Base-by-base conservation (phyloP, 2,113 vertebrate genomes). In the Peromyscus leucopus region DNA sequence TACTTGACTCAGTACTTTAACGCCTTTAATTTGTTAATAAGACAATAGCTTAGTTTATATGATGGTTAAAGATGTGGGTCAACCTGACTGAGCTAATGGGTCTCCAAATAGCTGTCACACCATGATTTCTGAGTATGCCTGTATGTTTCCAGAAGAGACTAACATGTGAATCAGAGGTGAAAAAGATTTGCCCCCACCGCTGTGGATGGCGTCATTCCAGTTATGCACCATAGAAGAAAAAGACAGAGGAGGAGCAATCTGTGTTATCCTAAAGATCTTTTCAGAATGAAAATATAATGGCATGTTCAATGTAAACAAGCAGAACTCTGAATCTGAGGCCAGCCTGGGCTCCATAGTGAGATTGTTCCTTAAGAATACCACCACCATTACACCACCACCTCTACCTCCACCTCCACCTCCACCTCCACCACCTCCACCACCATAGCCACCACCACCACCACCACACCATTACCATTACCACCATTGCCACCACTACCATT, bases 21-120 rank as follows among this genome's bases (percentile, higher is more conserved):
- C 61, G 36, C 74, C 21, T 94, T 84, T 65, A 7, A 39, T 94
- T 83, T 61, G 85, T 89, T 95, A 88, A 85, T 59, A 79, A 79
- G 17, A 71, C 83, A 83, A 46, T 33, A 36, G 13, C 78, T 83
- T 28, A 39, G 10, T 75, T 84, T 89, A 84, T 84, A 7, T 59
- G 59, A 46, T 75, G 1, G 83, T 67, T 89, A 83, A 57, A 33
- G 61, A 16, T 36, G 46, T n/a, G 10, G 19, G 31, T 76, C 85
- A 67, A 7, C 3, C 31, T 84, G 78, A 46, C 46, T 69, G n/a
- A 22, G 21, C 22, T 46, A 67, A 57, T 28, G 31, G 90, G 36
- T 83, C 7, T 39, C 22, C n/a, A 89, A 39, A 59, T 16, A 93
- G n/a, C 26, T 74, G n/a, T 74, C 46, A 85, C 39, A 90, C 78